Evolutionary conservation across 1,140 invertebrate genomes (phyloP).

Genomic region (Pteromalus puparum): DNA sequence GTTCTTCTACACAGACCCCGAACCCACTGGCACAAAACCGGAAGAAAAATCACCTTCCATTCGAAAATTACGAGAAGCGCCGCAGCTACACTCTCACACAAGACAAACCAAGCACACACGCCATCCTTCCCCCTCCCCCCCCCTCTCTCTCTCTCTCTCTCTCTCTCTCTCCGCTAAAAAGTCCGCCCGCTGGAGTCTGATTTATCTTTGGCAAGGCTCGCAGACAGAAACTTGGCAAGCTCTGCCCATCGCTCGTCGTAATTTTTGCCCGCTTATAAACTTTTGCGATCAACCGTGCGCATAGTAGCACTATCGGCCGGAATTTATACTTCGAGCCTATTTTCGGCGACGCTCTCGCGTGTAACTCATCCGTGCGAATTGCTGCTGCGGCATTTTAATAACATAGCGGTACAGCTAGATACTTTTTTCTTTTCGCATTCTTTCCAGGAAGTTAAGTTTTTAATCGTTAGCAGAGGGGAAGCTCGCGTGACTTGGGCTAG

Average conservation of each 20-base stretch:
- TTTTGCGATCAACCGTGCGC: conserved; percentile 8
- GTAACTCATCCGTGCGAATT: neutral
- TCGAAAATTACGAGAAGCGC: neutral
- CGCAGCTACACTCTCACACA: neutral
- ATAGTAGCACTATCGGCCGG: neutral
- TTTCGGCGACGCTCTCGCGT: neutral
- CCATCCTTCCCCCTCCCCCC: neutral
- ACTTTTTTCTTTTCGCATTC: neutral
- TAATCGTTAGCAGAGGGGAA: neutral
- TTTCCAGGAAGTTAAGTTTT: neutral
- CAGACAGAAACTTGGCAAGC: conserved; percentile 40
- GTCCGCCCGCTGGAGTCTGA: neutral
- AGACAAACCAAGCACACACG: neutral
- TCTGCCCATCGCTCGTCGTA: neutral
- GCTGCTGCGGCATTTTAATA: neutral
- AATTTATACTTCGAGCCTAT: neutral
- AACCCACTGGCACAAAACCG: neutral
- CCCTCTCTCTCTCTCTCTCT: no score
- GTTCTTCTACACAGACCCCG: neutral
- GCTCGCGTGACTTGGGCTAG: neutral
- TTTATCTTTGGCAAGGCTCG: conserved; percentile 40
- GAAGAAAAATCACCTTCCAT: neutral
- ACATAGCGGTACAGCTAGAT: neutral
- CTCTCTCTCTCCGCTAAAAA: neutral
- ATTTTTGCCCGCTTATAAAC: conserved; percentile 38